Conservation (phyloP, 1,140 invertebrate species). For the Drosophila truncata region DNA sequence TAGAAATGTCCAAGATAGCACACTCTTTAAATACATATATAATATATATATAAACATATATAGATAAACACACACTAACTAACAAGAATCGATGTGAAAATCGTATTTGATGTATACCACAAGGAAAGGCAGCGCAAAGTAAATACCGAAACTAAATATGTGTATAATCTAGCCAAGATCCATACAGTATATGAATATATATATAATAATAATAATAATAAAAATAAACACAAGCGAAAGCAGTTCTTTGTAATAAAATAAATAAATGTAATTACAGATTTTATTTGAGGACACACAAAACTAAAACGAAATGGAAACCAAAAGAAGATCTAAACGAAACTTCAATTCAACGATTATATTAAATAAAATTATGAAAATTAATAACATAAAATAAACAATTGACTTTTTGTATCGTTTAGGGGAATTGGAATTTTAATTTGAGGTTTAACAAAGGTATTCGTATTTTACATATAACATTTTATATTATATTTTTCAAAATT, state of each 20-base stretch:
- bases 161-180: constrained; percentile 68
- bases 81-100: constrained; percentile 46
- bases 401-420: neutral
- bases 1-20: constrained; percentile 69
- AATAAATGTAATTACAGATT: constrained; percentile 63
- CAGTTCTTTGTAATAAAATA: constrained; percentile 61
- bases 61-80: constrained; percentile 25
- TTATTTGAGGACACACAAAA: constrained; percentile 47
- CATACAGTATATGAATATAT: constrained; percentile 25
- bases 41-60: constrained; percentile 37
- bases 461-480: too few species aligned
- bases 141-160: constrained; percentile 56
- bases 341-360: constrained; percentile 76
- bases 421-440: too few species aligned
- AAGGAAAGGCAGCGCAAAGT: constrained; percentile 9
- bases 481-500: too few species aligned
- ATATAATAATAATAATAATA: constrained; percentile 13
- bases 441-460: too few species aligned
- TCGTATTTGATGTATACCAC: constrained; percentile 75
- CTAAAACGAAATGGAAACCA: constrained; percentile 18
- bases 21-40: constrained; percentile 53
- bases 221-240: constrained; percentile 6
- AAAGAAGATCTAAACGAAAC: constrained; percentile 49
- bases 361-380: constrained; percentile 79
- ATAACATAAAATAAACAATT: constrained; percentile 2